Conservation (phyloP, 2,888 invertebrate genomes). For the Diarsia rubi region DNA sequence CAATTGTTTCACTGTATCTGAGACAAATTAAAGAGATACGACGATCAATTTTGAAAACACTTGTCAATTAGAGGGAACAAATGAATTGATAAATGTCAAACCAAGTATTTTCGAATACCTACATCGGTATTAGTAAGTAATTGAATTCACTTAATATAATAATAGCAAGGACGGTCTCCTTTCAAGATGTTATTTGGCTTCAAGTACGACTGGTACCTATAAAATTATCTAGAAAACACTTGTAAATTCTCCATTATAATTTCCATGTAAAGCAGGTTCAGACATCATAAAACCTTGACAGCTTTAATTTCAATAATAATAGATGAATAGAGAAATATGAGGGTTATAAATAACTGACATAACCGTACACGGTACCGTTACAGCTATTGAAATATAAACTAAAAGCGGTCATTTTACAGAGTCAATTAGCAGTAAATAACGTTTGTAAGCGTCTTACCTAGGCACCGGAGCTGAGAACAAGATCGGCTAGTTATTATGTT, state of each 20-base stretch:
- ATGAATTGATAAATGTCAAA: background rate
- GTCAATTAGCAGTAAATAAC: conserved; percentile 70
- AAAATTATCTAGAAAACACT: conserved; percentile 27
- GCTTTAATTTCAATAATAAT: conserved; percentile 61
- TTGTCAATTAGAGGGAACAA: conserved; percentile 25
- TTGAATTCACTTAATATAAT: too few species aligned
- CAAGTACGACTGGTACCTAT: background rate
- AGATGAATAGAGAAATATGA: conserved; percentile 62
- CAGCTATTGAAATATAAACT: conserved; percentile 63
- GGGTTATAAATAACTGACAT: conserved; percentile 59
- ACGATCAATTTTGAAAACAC: conserved; percentile 28
- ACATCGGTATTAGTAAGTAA: too few species aligned
- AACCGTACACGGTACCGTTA: conserved; percentile 63
- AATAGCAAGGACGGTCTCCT: background rate
- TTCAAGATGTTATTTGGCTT: background rate
- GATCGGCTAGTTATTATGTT: conserved; percentile 55
- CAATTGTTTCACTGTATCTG: conserved; percentile 3
- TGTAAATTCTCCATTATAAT: conserved; percentile 27
- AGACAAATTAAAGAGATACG: conserved; percentile 22
- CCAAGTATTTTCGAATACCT: background rate
- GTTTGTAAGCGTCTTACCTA: conserved; percentile 46
- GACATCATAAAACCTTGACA: conserved; percentile 41
- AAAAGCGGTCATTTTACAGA: conserved; percentile 56
- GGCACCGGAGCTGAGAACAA: conserved; percentile 46
- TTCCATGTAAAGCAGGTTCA: conserved; percentile 28